A percentile compares a stretch with the other conserved stretches of the same genome.
phyloP scores from a whole-genome alignment of 2,888 invertebrate species.

The Spisula subtruncata region DNA sequence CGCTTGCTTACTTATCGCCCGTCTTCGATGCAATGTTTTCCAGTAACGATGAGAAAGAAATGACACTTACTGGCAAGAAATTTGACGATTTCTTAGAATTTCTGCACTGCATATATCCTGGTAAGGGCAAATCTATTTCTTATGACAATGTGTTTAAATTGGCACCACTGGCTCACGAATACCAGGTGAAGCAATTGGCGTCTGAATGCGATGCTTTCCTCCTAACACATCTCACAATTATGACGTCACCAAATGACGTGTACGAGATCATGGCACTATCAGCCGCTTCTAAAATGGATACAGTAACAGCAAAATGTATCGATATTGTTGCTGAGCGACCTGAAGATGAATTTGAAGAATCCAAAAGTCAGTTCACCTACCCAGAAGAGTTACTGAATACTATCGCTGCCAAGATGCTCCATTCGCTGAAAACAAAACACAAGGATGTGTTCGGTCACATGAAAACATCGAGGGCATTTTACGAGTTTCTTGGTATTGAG shows the following conservation, averaged over 20 bases:
- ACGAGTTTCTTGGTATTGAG: not conserved
- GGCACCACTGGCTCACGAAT: conserved; percentile 1
- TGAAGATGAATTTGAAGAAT: not conserved
- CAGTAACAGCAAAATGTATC: not conserved
- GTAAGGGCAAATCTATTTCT: not conserved
- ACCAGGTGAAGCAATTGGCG: not conserved
- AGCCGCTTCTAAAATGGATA: not conserved
- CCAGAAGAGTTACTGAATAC: not conserved
- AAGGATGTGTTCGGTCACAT: not conserved
- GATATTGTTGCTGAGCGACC: not conserved
- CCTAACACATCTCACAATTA: too few species aligned
- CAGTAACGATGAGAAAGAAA: conserved; percentile 66
- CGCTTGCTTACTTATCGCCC: conserved; percentile 76
- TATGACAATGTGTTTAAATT: not conserved
- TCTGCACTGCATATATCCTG: conserved; percentile 86
- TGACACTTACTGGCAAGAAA: conserved; percentile 77
- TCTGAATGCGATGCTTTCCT: conserved; percentile 1
- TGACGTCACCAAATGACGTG: not conserved
- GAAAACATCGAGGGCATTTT: not conserved
- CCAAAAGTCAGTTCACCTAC: not conserved
- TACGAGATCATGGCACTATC: not conserved
- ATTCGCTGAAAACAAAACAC: not conserved
- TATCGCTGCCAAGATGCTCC: not conserved
- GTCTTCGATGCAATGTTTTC: conserved; percentile 79
- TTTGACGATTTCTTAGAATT: conserved; percentile 85